Evolutionary conservation across 2,113 vertebrate genomes (phyloP).

Genomic region (Mellivora capensis): DNA sequence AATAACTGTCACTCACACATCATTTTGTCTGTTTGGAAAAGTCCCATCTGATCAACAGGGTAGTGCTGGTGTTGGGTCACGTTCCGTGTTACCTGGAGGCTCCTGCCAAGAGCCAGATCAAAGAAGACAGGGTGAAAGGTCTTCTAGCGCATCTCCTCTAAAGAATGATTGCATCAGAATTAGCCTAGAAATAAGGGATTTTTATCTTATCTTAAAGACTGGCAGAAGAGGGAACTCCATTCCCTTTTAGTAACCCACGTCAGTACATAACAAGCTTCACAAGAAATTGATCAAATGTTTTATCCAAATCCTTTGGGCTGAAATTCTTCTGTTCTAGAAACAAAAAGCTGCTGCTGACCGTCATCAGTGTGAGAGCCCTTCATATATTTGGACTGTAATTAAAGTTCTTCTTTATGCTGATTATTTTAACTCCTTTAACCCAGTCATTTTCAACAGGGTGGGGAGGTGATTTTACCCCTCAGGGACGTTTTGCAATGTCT

Average conservation of each 20-base stretch:
- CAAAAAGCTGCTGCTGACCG: neutral
- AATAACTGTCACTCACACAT: neutral
- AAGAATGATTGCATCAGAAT: neutral
- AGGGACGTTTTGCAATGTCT: neutral
- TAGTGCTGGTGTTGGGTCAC: neutral
- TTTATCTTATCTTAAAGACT: neutral
- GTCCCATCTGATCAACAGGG: rapidly evolving
- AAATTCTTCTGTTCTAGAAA: neutral
- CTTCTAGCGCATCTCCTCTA: neutral
- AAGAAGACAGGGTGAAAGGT: neutral
- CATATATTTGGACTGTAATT: neutral
- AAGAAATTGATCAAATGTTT: neutral
- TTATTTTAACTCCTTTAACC: neutral
- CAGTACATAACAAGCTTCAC: neutral
- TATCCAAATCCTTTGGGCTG: neutral
- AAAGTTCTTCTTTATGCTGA: neutral
- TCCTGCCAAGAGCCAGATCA: rapidly evolving
- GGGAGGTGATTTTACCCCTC: neutral
- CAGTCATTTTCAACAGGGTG: neutral
- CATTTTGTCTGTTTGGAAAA: neutral
- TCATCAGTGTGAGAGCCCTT: neutral
- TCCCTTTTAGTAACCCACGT: neutral
- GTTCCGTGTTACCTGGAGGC: neutral
- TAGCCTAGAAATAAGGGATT: neutral
- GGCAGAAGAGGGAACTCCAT: neutral